These are phyloP conservation scores for Glossophaga mutica DNA, from an alignment of 2,797 vertebrate genomes.

Conservation along the genomic window DNA sequence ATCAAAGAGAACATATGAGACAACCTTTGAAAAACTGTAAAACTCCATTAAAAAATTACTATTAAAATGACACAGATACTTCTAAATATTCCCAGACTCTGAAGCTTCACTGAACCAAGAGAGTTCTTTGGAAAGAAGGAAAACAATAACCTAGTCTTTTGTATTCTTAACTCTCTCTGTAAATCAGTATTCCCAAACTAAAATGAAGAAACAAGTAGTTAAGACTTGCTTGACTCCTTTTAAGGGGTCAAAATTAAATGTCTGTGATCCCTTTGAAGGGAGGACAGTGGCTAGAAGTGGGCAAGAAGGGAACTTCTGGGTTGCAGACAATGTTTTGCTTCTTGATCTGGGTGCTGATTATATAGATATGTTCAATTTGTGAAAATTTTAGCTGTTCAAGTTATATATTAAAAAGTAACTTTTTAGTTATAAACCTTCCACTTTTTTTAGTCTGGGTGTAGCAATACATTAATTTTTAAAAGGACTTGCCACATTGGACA, in stretches of 20 bases:
- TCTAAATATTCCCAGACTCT: slow-evolving; percentile 38
- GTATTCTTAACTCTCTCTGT: background rate
- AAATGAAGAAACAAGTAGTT: background rate
- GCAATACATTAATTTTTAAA: slow-evolving; percentile 6
- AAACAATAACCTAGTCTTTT: background rate
- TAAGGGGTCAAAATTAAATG: background rate
- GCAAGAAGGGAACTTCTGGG: background rate
- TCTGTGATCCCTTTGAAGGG: background rate
- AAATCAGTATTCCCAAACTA: background rate
- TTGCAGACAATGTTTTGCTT: background rate
- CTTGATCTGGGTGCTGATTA: background rate
- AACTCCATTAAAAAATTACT: slow-evolving; percentile 27
- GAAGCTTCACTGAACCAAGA: slow-evolving; percentile 34
- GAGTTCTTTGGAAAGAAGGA: background rate
- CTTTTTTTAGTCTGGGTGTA: background rate
- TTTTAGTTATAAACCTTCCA: background rate
- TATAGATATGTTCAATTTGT: background rate
- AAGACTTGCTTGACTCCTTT: background rate
- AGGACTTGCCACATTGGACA: background rate
- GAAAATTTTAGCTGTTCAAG: background rate
- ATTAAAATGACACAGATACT: background rate
- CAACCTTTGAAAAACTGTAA: background rate
- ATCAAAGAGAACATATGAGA: slow-evolving; percentile 3
- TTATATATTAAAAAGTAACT: background rate
- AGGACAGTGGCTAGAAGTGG: background rate